Percentiles rank a stretch among this genome's conserved stretches.
Conservation (phyloP, 2,888 invertebrate genomes). For the Macaria liturata region DNA sequence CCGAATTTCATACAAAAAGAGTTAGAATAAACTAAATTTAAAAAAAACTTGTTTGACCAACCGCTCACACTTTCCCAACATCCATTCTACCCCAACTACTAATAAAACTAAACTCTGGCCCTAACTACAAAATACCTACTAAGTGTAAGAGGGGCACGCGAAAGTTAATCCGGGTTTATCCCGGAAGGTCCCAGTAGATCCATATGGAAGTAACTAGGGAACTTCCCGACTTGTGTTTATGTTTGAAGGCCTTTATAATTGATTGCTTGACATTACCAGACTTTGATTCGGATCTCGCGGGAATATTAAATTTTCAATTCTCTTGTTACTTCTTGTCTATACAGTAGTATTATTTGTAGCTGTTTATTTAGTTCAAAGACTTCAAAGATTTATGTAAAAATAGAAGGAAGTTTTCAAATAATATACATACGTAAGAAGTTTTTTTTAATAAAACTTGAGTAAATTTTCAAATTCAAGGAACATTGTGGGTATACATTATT, state of each 20-base stretch:
- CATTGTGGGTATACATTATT: no score
- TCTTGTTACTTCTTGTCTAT: neutral
- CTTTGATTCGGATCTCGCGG: conserved; percentile 2
- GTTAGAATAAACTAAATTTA: no score
- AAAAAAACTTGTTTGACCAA: no score
- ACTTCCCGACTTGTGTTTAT: conserved; percentile 25
- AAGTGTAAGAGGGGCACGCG: conserved; percentile 26
- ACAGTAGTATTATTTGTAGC: neutral
- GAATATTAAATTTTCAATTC: no score
- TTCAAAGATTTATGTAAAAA: no score
- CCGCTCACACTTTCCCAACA: no score
- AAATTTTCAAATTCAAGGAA: no score
- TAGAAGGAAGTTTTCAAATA: no score
- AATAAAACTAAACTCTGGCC: neutral
- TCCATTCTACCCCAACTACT: neutral
- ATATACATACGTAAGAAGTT: no score
- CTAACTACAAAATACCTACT: conserved; percentile 28
- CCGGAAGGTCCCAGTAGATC: conserved; percentile 17
- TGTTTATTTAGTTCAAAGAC: no score
- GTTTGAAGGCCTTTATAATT: conserved; percentile 20
- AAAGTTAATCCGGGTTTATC: conserved; percentile 31
- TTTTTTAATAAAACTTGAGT: no score
- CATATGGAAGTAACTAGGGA: conserved; percentile 15
- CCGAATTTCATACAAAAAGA: no score
- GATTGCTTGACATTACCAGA: conserved; percentile 12